These are phyloP conservation scores for Actinernus sp. DNA, from an alignment of 92 coral and sea anemone species.

Conservation along the genomic window DNA sequence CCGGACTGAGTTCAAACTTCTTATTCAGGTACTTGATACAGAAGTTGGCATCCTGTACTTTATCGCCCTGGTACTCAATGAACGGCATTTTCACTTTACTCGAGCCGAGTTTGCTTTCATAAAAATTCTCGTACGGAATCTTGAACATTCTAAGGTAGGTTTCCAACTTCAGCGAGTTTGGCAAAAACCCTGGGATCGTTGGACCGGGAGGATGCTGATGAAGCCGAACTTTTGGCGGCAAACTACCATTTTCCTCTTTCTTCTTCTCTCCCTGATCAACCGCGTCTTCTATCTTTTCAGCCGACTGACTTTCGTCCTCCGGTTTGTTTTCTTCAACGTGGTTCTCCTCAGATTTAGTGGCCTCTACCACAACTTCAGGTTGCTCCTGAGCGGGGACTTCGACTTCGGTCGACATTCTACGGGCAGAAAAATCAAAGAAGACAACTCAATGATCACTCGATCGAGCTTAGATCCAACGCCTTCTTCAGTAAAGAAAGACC, in stretches of 20 bases:
- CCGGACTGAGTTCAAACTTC: conserved; percentile 87
- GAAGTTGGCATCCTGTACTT: conserved; percentile 89
- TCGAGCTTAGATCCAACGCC: conserved; percentile 88
- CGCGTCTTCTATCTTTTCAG: conserved; percentile 83
- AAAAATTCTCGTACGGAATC: conserved; percentile 92
- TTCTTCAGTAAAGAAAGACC: conserved; percentile 80
- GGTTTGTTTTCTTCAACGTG: conserved; percentile 92
- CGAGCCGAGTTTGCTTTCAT: conserved; percentile 77
- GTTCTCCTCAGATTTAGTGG: conserved; percentile 76
- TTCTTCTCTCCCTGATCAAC: conserved; percentile 73
- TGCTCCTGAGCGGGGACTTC: conserved; percentile 63
- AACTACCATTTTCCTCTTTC: conserved; percentile 85
- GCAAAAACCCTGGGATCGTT: conserved; percentile 82
- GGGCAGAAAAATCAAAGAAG: conserved; percentile 69
- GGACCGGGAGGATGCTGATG: conserved; percentile 92
- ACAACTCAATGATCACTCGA: conserved; percentile 76
- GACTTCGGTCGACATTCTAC: conserved; percentile 87
- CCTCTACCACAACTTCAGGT: conserved; percentile 70
- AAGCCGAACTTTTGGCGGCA: conserved; percentile 81
- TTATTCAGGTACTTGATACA: conserved; percentile 91
- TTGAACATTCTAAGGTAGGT: conserved; percentile 89
- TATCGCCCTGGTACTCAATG: conserved; percentile 94
- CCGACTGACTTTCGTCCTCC: conserved; percentile 81
- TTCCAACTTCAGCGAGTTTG: conserved; percentile 90
- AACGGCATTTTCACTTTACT: conserved; percentile 94